Evolutionary conservation across 92 coral and sea anemone species (phyloP), one percentile per base, ranked within the genome.

Genomic region (Desmophyllum pertusum): DNA sequence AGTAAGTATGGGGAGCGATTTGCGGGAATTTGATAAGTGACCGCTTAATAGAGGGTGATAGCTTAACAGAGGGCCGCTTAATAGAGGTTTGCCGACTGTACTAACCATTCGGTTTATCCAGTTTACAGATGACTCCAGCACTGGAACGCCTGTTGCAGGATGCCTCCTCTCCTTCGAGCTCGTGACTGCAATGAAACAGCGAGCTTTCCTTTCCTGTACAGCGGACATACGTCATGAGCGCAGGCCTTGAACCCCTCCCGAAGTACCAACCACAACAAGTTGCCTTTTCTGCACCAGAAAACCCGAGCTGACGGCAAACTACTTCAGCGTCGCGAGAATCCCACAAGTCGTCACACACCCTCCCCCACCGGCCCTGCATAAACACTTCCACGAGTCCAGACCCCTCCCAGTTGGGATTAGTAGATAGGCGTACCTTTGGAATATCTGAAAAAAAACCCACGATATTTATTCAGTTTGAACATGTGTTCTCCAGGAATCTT

Each of bases 281-380:
- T 5, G 83, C 52, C 1, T 21, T 17, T 61, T 84, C 87, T 42
- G 48, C 68, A 75, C 79, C 89, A 21, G 80, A 65, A 69, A 64
- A 89, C 30, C 92, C 92, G 14, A 89, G 86, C 65, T 85, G 83
- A 31, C 86, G 84, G 35, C 92, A 89, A 33, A 85, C 89, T 17
- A 89, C 92, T 21, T 55, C 63, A 51, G 92, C 92, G 2, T 87
- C 92, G 0, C 18, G 29, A 29, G 19, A 61, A 53, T 35, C 41
- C 92, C 92, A 89, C n/a, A 39, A 35, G 30, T 75, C 30, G 50
- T 79, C 84, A 35, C 89, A 89, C 25, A 89, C 78, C 14, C 86
- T 87, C 25, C 89, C 89, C 92, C 92, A 85, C 29, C 41, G 68
- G 15, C 92, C 78, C 36, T 89, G 51, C 38, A 89, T 80, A 15